Evolutionary conservation across 1,140 invertebrate species (phyloP).

Genomic region (Nasonia longicornis): DNA sequence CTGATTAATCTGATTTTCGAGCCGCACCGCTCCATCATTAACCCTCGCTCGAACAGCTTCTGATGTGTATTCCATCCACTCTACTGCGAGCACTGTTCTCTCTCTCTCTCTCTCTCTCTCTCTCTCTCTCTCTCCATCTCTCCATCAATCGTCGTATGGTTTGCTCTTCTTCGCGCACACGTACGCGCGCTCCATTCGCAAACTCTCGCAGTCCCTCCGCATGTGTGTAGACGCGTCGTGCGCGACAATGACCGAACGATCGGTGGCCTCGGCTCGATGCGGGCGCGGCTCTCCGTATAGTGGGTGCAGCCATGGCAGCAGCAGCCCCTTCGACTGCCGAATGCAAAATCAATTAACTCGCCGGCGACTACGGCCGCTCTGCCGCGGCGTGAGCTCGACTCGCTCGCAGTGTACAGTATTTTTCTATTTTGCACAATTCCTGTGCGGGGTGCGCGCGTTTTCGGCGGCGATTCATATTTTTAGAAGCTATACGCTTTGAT

Average conservation of each 20-base stretch:
- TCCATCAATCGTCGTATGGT: neutral
- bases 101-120: neutral
- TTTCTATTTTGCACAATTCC: neutral
- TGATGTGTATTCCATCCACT: too few species aligned
- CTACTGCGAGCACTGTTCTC: too few species aligned
- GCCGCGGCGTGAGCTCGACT: neutral
- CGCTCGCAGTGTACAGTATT: neutral
- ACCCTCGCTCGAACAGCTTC: neutral
- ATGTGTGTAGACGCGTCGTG: neutral
- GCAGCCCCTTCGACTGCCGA: conserved; percentile 41
- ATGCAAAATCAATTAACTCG: conserved; percentile 62
- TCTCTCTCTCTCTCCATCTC: too few species aligned
- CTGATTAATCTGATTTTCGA: neutral
- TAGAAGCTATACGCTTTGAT: too few species aligned
- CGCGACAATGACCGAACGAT: conserved; percentile 11
- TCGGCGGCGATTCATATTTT: too few species aligned
- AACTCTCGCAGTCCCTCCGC: neutral
- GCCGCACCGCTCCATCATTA: neutral
- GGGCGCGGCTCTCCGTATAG: neutral
- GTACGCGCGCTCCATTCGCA: neutral
- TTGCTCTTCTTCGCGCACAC: neutral
- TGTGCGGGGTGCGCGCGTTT: neutral
- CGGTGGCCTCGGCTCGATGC: neutral
- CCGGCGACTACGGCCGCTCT: conserved; percentile 29
- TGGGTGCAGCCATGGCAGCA: neutral